Percentiles rank a stretch among this genome's conserved stretches.
Conservation (phyloP, 1,140 invertebrate genomes). For the Fopius arisanus region DNA sequence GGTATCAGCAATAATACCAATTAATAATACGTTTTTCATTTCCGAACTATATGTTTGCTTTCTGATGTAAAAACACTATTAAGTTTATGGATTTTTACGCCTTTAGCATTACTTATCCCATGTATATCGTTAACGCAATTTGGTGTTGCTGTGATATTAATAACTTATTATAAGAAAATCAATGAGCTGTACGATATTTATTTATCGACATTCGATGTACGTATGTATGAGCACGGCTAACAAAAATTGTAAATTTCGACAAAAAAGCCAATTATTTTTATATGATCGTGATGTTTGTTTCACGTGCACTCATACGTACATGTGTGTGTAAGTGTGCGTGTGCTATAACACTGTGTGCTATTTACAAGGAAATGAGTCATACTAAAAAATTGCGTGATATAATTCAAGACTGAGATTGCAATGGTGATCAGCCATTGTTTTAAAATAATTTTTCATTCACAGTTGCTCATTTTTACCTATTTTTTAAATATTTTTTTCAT, state of each 20-base stretch:
- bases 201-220: conserved; percentile 34
- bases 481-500: not conserved
- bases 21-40: conserved; percentile 3
- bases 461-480: conserved; percentile 5
- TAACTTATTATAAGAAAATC: conserved; percentile 38
- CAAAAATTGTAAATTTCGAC: not conserved
- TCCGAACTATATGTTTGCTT: conserved; percentile 29
- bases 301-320: conserved; percentile 28
- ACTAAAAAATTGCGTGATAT: conserved; percentile 7
- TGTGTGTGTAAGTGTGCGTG: conserved; percentile 43
- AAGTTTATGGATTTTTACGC: conserved; percentile 25
- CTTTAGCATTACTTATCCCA: conserved; percentile 29
- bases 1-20: conserved; percentile 20
- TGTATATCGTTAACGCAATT: conserved; percentile 48
- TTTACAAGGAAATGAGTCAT: not conserved
- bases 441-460: conserved; percentile 22
- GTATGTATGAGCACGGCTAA: conserved; percentile 24
- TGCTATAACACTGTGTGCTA: conserved; percentile 36
- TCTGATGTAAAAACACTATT: conserved; percentile 37
- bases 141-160: conserved; percentile 54
- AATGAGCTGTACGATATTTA: not conserved
- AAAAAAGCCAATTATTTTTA: not conserved
- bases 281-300: conserved; percentile 31
- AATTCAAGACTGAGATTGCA: not conserved
- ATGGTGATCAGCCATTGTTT: not conserved